A percentile compares a stretch with the other conserved stretches of the same genome.
phyloP scores from a whole-genome alignment of 2,888 invertebrate genomes.

The Hypsopygia costalis region DNA sequence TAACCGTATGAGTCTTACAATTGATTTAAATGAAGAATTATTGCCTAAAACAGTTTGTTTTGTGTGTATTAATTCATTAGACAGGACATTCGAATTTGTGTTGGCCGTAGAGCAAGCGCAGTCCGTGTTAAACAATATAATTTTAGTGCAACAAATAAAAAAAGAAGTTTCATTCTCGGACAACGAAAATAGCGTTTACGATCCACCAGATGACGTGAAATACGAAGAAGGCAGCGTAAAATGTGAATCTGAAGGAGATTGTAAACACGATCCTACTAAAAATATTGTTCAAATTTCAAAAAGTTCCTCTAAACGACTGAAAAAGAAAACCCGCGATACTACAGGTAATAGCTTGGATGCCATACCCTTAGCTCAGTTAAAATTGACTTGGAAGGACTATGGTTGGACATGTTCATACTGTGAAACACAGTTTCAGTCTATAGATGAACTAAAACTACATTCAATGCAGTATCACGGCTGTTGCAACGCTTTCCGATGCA shows the following conservation, averaged over 20 bases:
- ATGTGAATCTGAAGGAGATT: conserved; percentile 20
- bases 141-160: conserved; percentile 33
- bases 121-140: conserved; percentile 28
- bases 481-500: conserved; percentile 82
- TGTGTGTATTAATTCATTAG: conserved; percentile 38
- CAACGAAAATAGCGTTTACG: conserved; percentile 16
- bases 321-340: conserved; percentile 14
- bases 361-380: conserved; percentile 39
- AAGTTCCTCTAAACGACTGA: conserved; percentile 9
- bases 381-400: conserved; percentile 53
- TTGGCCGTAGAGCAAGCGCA: conserved; percentile 46
- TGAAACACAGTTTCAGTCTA: conserved; percentile 41
- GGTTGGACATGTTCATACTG: conserved; percentile 55
- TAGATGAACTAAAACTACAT: conserved; percentile 74
- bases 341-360: conserved; percentile 20
- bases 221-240: conserved; percentile 8
- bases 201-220: conserved; percentile 14
- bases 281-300: too few relatives aligned
- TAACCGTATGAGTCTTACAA: conserved; percentile 34
- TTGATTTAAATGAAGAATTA: conserved; percentile 32
- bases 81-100: conserved; percentile 48
- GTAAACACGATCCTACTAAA: not conserved
- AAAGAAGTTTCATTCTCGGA: conserved; percentile 27
- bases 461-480: conserved; percentile 80
- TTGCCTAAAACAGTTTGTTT: conserved; percentile 52